Base-by-base conservation (phyloP, 2,888 invertebrate species). In the Melanchra persicariae region DNA sequence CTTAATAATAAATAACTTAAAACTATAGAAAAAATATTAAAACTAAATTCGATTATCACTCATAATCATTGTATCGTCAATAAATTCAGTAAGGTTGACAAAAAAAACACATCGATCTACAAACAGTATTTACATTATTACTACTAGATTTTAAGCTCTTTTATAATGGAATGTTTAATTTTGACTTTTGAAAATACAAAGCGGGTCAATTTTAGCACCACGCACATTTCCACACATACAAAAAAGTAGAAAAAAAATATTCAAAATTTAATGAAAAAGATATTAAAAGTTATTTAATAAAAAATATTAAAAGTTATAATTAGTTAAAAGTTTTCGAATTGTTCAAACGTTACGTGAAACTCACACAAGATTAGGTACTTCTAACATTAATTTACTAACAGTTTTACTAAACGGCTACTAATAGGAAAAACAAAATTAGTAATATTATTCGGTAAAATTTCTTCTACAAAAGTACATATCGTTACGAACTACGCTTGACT, bases 81-180 rank as follows among this genome's bases (percentile, higher is more conserved):
- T 74, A 58, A 71, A 71, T 64, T 63, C 45, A 70, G 47, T 80
- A 77, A 66, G 65, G 26, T 73, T 49, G 85, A 85, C 72, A 73
- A 78, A 84, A 84, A 85, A 84, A 84, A 85, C 74, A 77, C 70
- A 22, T 68, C 82, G 74, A 85, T 82, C 84, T 64, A 68, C 70
- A 81, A 87, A 85, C 79, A 82, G 63, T 90, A 91, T 90, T 81
- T 91, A 91, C 88, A 92, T 52, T 85, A 83, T 85, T 88, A 81
- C 79, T 89, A 91, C 89, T 89, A 90, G 75, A 64, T 75, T 87
- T 87, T 93, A 94, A 94, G 94, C 94, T 94, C 94, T 89, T 90
- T 87, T 87, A 84, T 80, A 91, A 88, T 93, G 94, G 94, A 94
- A 94, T 94, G 94, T 90, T 78, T 49, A 80, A 79, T 81, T 79